Evolutionary conservation across 2,113 vertebrate genomes (phyloP).

Genomic region (Scartelaos histophorus): DNA sequence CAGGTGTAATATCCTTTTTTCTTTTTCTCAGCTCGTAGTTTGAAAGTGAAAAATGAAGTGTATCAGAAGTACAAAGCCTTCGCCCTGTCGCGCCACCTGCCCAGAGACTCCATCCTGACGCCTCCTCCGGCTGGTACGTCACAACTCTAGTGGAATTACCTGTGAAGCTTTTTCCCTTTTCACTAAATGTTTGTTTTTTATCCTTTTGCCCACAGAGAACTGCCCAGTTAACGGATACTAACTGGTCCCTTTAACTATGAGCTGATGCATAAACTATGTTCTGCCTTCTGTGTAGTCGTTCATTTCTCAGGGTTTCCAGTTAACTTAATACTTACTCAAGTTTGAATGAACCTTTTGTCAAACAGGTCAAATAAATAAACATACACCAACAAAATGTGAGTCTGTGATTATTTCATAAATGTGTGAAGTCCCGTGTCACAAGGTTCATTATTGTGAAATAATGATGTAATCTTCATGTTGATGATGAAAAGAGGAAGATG

Average conservation of each 20-base stretch:
- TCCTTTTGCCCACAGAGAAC: constrained; percentile 53
- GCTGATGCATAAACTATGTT: background rate
- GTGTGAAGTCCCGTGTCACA: background rate
- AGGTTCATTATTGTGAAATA: background rate
- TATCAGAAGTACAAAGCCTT: constrained; percentile 72
- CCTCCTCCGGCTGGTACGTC: constrained; percentile 66
- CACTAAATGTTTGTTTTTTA: background rate
- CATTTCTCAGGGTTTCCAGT: background rate
- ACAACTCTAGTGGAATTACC: background rate
- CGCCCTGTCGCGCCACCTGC: constrained; percentile 61
- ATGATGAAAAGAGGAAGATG: too few species aligned
- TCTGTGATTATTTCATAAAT: background rate
- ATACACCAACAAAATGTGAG: background rate
- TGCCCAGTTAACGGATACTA: constrained; percentile 49
- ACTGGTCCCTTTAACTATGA: constrained; percentile 10
- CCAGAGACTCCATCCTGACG: constrained; percentile 71
- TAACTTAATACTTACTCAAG: too few species aligned
- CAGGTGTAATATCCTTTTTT: too few species aligned
- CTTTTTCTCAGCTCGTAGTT: constrained; percentile 63
- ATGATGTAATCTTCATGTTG: background rate
- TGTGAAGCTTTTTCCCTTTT: background rate
- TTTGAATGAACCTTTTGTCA: background rate
- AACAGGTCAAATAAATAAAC: background rate
- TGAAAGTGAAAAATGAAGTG: constrained; percentile 44
- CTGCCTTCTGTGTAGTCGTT: background rate